Conservation (phyloP, 2,797 vertebrate genomes). For the Siniperca obscura region DNA sequence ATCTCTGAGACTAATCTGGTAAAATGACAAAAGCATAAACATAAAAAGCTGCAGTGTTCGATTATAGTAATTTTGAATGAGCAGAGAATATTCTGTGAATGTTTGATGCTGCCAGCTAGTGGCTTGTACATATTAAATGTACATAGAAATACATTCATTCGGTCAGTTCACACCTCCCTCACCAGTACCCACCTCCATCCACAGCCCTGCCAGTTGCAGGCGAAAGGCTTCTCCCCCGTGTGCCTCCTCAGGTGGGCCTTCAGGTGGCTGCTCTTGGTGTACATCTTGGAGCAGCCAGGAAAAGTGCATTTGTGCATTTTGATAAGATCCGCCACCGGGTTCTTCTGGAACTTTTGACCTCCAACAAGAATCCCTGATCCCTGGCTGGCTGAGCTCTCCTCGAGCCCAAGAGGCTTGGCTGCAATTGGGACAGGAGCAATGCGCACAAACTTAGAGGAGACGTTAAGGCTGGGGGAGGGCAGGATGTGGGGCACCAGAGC, state of each 20-base stretch:
- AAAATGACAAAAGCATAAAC: constrained; percentile 22
- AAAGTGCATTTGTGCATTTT: constrained; percentile 99
- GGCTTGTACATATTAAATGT: background rate
- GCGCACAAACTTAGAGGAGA: constrained; percentile 93
- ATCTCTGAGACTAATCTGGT: constrained; percentile 3
- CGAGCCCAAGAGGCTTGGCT: constrained; percentile 90
- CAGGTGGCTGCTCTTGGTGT: constrained; percentile 98
- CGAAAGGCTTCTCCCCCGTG: constrained; percentile 96
- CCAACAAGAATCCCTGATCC: constrained; percentile 85
- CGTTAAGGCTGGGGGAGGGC: constrained; percentile 87
- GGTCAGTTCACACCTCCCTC: background rate
- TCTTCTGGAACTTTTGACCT: constrained; percentile 94
- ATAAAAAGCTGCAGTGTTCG: constrained; percentile 4
- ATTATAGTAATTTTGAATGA: background rate
- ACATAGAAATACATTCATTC: background rate
- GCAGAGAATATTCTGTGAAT: background rate
- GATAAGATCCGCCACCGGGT: constrained; percentile 92
- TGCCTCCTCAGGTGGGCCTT: constrained; percentile 96
- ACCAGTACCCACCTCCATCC: constrained; percentile 93
- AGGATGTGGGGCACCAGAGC: constrained; percentile 93
- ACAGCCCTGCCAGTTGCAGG: constrained; percentile 96
- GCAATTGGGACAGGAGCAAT: constrained; percentile 96
- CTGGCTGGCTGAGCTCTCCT: constrained; percentile 76
- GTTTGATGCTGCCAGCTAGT: background rate
- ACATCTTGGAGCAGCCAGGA: constrained; percentile 97